These are phyloP conservation scores for Tubulanus polymorphus DNA, from an alignment of 2,888 invertebrate genomes.

Conservation along the genomic window DNA sequence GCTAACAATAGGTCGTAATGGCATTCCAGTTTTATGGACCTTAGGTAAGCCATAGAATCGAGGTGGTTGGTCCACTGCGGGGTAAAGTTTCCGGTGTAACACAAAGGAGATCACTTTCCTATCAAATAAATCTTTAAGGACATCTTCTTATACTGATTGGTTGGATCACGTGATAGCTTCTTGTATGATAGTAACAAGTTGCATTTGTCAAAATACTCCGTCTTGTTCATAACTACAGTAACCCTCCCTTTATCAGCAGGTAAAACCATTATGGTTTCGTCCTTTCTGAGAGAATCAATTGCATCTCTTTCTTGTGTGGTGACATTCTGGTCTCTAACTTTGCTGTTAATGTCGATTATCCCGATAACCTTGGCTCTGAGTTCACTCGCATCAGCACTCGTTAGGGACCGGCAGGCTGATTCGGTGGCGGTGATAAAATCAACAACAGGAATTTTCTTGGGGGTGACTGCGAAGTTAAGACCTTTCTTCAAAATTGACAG, in stretches of 20 bases:
- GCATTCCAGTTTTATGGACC: neutral
- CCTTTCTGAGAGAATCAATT: neutral
- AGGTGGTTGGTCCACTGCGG: neutral
- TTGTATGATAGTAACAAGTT: neutral
- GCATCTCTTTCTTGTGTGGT: no score
- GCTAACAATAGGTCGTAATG: neutral
- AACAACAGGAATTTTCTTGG: neutral
- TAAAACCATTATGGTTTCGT: neutral
- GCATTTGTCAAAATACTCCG: neutral
- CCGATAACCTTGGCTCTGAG: neutral
- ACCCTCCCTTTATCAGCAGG: slow-evolving; percentile 1
- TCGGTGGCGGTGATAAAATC: neutral
- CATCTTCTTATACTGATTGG: neutral
- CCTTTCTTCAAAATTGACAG: neutral
- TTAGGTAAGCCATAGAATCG: neutral
- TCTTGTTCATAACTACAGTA: neutral
- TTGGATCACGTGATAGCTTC: neutral
- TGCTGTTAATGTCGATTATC: no score
- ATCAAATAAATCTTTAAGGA: no score
- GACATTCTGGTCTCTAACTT: neutral
- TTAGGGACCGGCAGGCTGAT: neutral
- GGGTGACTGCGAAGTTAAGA: neutral
- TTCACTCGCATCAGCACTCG: neutral
- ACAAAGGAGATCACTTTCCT: no score
- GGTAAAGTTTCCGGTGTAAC: neutral